Percentiles rank a stretch among this genome's conserved stretches.
These are phyloP conservation scores for Trachelus tabidus DNA, from an alignment of 2,888 invertebrate genomes.

Conservation along the genomic window DNA sequence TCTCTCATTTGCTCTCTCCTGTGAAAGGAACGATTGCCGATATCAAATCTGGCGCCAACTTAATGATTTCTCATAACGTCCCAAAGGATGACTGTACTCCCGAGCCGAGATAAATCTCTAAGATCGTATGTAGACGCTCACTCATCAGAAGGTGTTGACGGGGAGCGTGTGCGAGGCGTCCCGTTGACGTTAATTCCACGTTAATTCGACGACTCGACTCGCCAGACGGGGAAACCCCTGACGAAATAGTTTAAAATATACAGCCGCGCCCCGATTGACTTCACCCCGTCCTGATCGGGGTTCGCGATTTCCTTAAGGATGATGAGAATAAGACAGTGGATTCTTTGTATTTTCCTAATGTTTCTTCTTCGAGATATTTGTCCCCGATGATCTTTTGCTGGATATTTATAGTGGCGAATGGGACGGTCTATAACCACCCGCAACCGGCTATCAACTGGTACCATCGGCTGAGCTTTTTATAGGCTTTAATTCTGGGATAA, in stretches of 20 bases:
- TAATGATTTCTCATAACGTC: not conserved
- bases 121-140: not conserved
- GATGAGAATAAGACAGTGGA: not conserved
- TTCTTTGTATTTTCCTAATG: not conserved
- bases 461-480: not conserved
- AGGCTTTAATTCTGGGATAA: not conserved
- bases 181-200: not conserved
- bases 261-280: slow-evolving; percentile 25
- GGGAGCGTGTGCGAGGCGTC: not conserved
- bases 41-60: not conserved
- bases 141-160: not conserved
- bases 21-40: not conserved
- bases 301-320: not conserved
- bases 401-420: not conserved
- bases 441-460: not conserved
- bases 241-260: slow-evolving; percentile 50
- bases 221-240: slow-evolving; percentile 44
- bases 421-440: not conserved
- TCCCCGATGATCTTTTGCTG: not conserved
- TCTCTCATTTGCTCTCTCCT: not conserved
- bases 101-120: not conserved
- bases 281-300: not conserved
- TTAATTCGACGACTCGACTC: not conserved
- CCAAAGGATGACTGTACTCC: not conserved
- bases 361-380: not conserved